These are phyloP conservation scores for Scaeva pyrastri DNA, from an alignment of 2,888 invertebrate genomes.

Conservation along the genomic window DNA sequence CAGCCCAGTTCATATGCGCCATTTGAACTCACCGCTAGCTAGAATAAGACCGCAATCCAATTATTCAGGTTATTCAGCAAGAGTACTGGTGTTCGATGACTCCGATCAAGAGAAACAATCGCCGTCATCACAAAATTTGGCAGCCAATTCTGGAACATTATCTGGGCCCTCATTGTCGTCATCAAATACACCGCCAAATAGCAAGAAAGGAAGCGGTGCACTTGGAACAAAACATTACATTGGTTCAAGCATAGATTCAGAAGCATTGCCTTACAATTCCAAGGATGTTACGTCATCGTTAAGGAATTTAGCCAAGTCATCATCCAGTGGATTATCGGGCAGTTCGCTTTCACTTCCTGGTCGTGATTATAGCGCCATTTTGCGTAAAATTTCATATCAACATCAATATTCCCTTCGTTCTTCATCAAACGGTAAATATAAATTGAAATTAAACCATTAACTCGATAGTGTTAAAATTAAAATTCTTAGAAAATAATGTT, in stretches of 20 bases:
- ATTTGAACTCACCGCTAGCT: constrained; percentile 55
- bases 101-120: constrained; percentile 85
- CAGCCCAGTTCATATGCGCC: constrained; percentile 61
- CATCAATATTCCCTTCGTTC: constrained; percentile 82
- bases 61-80: constrained; percentile 90
- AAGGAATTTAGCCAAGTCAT: constrained; percentile 81
- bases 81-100: constrained; percentile 91
- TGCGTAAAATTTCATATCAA: constrained; percentile 83
- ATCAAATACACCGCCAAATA: constrained; percentile 22
- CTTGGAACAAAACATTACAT: constrained; percentile 29
- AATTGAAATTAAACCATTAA: background rate
- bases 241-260: constrained; percentile 74
- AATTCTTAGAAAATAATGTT: too few species aligned
- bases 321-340: constrained; percentile 82
- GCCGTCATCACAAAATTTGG: constrained; percentile 26
- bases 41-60: constrained; percentile 85
- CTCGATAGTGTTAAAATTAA: too few species aligned
- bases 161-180: constrained; percentile 63
- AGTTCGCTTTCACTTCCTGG: constrained; percentile 82
- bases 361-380: constrained; percentile 80
- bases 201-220: constrained; percentile 31
- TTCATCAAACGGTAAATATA: constrained; percentile 79
- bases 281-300: constrained; percentile 78
- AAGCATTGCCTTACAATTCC: constrained; percentile 79
- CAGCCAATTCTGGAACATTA: constrained; percentile 23